Evolutionary conservation across 2,113 vertebrate genomes (phyloP).

Genomic region (Zosterops hypoxanthus): DNA sequence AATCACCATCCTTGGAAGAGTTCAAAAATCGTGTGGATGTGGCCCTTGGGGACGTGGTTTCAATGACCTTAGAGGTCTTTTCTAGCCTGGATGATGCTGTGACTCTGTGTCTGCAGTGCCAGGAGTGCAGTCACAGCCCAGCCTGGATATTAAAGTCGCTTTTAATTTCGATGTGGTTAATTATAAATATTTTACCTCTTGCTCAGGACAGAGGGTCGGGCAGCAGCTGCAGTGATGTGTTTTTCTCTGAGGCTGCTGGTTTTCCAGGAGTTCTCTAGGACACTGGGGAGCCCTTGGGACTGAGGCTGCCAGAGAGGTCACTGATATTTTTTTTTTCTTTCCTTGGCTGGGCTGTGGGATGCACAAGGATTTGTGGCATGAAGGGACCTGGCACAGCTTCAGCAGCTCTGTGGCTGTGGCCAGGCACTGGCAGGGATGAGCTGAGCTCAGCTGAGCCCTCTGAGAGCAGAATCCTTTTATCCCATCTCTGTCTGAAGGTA

Average conservation of each 20-base stretch:
- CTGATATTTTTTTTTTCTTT: background rate
- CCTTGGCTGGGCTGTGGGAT: background rate
- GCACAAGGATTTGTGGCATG: background rate
- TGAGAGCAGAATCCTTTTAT: background rate
- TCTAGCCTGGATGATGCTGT: background rate
- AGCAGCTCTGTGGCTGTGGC: background rate
- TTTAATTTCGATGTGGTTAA: background rate
- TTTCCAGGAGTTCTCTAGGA: background rate
- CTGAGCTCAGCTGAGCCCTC: background rate
- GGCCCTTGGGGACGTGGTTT: background rate
- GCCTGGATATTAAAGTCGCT: background rate
- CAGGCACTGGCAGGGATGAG: background rate
- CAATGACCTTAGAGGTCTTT: rapidly evolving
- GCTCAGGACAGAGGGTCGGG: background rate
- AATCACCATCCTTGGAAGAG: background rate
- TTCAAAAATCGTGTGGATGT: rapidly evolving
- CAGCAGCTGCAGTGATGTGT: background rate
- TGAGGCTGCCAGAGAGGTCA: background rate
- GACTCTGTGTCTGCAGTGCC: background rate
- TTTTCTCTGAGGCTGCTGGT: background rate
- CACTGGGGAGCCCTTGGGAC: background rate
- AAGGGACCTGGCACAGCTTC: background rate
- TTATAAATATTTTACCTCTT: background rate
- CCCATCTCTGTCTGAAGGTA: background rate
- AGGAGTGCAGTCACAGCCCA: background rate